These are phyloP conservation scores for Myotis findleyi DNA, from an alignment of 2,797 vertebrate species.

Conservation along the genomic window DNA sequence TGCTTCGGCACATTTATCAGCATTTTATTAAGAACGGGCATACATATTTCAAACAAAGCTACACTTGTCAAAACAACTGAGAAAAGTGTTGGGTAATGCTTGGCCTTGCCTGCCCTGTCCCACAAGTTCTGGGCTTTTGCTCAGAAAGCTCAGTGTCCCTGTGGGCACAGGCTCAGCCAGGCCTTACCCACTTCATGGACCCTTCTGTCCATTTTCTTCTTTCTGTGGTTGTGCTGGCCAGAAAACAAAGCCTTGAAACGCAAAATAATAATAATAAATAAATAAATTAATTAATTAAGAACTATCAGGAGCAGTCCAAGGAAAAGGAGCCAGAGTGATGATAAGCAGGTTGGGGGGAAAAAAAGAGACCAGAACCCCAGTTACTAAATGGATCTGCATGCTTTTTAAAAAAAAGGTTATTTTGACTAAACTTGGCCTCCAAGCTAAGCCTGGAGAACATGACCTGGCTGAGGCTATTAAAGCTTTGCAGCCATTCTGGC, in stretches of 20 bases:
- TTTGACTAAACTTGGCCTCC: constrained; percentile 39
- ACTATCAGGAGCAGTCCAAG: not conserved
- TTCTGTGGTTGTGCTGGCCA: not conserved
- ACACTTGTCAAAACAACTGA: constrained; percentile 49
- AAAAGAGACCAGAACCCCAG: not conserved
- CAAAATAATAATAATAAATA: not conserved
- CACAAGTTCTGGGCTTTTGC: not conserved
- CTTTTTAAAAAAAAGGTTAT: constrained; percentile 11
- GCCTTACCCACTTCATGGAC: too few relatives aligned
- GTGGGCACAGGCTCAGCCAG: not conserved
- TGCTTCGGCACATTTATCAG: constrained; percentile 41
- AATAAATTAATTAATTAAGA: not conserved
- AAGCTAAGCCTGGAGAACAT: not conserved
- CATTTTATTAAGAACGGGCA: constrained; percentile 62
- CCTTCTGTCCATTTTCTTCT: not conserved
- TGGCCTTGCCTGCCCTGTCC: not conserved
- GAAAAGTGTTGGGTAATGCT: not conserved
- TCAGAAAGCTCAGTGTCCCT: not conserved
- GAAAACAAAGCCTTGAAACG: constrained; percentile 11
- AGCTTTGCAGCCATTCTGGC: not conserved
- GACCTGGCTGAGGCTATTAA: not conserved
- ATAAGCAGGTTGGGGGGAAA: not conserved
- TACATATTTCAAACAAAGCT: constrained; percentile 67
- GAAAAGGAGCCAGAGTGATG: not conserved
- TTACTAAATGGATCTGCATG: not conserved